These are phyloP conservation scores for Dipodomys spectabilis DNA, from an alignment of 2,113 vertebrate species.

Conservation along the genomic window DNA sequence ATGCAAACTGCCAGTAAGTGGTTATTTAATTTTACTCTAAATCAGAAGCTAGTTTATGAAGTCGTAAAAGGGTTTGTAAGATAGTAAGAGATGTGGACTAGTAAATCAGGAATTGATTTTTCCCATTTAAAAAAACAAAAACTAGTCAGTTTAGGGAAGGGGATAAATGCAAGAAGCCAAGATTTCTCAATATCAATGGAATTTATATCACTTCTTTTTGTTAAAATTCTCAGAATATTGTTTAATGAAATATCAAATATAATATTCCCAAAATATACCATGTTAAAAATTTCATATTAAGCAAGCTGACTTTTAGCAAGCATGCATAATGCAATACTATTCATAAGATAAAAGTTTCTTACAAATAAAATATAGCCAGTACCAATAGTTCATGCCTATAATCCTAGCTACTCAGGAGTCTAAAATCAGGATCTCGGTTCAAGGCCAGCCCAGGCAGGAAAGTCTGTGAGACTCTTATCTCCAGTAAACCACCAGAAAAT, in stretches of 20 bases:
- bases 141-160: neutral
- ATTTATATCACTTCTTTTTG: neutral
- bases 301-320: neutral
- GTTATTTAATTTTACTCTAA: neutral
- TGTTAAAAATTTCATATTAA: neutral
- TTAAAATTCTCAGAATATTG: constrained; percentile 9
- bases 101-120: neutral
- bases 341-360: neutral
- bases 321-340: neutral
- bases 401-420: too few relatives aligned
- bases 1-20: neutral
- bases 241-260: constrained; percentile 7
- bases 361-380: neutral
- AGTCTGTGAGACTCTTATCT: too few relatives aligned
- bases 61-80: neutral
- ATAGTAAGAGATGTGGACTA: neutral
- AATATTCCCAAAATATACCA: neutral
- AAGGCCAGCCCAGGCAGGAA: too few relatives aligned
- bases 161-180: neutral
- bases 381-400: too few relatives aligned
- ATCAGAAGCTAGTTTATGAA: neutral
- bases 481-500: too few relatives aligned
- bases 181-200: neutral
- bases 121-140: too few relatives aligned
- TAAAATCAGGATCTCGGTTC: too few relatives aligned